These are phyloP conservation scores for Epinotia demarniana DNA, from an alignment of 2,888 invertebrate genomes.

Conservation along the genomic window DNA sequence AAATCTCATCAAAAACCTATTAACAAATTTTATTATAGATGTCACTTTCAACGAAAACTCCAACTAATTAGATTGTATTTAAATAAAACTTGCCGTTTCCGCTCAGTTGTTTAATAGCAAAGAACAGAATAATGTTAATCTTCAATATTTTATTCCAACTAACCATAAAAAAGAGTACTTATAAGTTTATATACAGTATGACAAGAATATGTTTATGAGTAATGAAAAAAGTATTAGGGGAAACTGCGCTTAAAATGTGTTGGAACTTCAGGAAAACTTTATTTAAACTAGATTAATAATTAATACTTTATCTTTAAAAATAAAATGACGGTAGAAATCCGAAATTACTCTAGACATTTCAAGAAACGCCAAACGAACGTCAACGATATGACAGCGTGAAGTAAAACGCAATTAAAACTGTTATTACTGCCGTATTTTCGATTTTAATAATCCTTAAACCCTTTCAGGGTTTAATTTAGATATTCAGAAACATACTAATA, in stretches of 20 bases:
- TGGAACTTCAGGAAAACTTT: neutral
- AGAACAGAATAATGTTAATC: neutral
- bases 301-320: too few species aligned
- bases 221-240: too few species aligned
- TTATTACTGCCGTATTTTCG: neutral
- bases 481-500: neutral
- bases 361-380: slow-evolving; percentile 42
- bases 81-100: too few species aligned
- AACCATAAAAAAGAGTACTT: neutral
- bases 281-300: neutral
- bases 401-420: slow-evolving; percentile 42
- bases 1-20: neutral
- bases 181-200: too few species aligned
- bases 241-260: neutral
- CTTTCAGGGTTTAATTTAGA: neutral
- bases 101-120: too few species aligned
- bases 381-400: slow-evolving; percentile 45
- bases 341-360: neutral
- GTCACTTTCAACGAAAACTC: neutral
- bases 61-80: neutral
- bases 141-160: neutral
- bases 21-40: neutral
- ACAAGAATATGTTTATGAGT: too few species aligned
- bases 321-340: too few species aligned
- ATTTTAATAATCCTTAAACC: neutral